Conservation (phyloP, 1,140 invertebrate genomes). For the Tetraneura akinire region DNA sequence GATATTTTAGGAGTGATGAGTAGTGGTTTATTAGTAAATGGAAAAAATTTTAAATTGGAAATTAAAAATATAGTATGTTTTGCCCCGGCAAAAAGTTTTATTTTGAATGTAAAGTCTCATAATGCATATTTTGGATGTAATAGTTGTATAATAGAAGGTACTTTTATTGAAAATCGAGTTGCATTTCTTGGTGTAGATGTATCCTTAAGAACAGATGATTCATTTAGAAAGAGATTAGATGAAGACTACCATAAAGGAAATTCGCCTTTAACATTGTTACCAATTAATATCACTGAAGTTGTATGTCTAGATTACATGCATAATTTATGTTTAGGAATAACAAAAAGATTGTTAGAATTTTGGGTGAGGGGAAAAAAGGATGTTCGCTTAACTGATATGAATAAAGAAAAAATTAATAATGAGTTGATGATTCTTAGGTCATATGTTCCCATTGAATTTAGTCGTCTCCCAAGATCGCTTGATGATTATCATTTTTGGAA, state of each 20-base stretch:
- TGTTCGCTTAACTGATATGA: not conserved
- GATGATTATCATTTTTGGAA: not conserved
- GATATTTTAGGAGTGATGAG: not conserved
- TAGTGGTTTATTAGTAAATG: not conserved
- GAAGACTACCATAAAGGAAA: slow-evolving; percentile 8
- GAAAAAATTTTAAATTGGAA: not conserved
- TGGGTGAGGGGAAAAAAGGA: slow-evolving; percentile 10
- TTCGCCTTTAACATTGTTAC: not conserved
- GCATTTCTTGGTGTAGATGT: too few relatives aligned
- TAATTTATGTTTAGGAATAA: not conserved
- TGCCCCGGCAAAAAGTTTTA: slow-evolving; percentile 58
- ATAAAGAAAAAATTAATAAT: not conserved
- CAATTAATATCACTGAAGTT: not conserved
- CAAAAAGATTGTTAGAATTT: not conserved
- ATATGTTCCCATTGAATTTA: not conserved
- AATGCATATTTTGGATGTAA: too few relatives aligned
- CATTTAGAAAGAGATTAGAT: not conserved
- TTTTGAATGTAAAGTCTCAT: slow-evolving; percentile 64
- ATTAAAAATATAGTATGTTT: not conserved
- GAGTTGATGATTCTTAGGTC: not conserved
- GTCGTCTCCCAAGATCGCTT: not conserved
- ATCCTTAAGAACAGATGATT: too few relatives aligned
- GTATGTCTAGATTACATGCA: not conserved
- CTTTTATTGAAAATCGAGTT: too few relatives aligned
- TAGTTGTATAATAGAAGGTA: too few relatives aligned